Base-by-base conservation (phyloP, 53 echinoderm and acorn worm genomes). In the Astropecten irregularis region DNA sequence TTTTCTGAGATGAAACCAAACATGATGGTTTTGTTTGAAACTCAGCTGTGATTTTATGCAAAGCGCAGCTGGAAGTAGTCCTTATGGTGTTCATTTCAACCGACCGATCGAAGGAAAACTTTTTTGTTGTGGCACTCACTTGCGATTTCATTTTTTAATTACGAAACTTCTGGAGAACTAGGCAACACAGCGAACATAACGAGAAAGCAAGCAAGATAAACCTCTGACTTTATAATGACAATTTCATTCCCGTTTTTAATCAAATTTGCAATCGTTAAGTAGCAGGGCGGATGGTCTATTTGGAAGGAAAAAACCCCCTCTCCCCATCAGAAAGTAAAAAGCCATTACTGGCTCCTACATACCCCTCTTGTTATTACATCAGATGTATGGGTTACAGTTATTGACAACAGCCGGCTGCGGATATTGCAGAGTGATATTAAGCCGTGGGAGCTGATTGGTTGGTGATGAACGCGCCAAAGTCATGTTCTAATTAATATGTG, bases 161-260 rank as follows among this genome's bases (percentile, higher is more conserved):
- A 76, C 50, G 57, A 76, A 58, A 76, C 56, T 58, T 76, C 38
- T 56, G 40, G 27, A 58, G 73, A 8, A 32, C 39, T 71, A 52
- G 71, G 67, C 67, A 40, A 36, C 21, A 46, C 53, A 53, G 53
- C 20, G 35, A 4, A 30, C 30, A 65, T n/a, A 76, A 18, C 38
- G 22, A 11, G 40, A 36, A 18, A 37, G 58, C 20, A 56, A 27
- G 38, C 56, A 27, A 26, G 73, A n/a, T n/a, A n/a, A n/a, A n/a
- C n/a, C n/a, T n/a, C 47, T 62, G 38, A 79, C 79, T 79, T 79
- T 62, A 56, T 79, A 79, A 79, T 62, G 79, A 62, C 79, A 79
- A 79, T 79, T 62, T 79, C 79, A 79, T 79, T 79, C 79, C 79
- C 79, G 63, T 62, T 79, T 79, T 44, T 79, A 79, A 79, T 79